Percentiles rank a stretch among this genome's conserved stretches.
Evolutionary conservation across 2,888 invertebrate species (phyloP).

Genomic region (Automeris io): DNA sequence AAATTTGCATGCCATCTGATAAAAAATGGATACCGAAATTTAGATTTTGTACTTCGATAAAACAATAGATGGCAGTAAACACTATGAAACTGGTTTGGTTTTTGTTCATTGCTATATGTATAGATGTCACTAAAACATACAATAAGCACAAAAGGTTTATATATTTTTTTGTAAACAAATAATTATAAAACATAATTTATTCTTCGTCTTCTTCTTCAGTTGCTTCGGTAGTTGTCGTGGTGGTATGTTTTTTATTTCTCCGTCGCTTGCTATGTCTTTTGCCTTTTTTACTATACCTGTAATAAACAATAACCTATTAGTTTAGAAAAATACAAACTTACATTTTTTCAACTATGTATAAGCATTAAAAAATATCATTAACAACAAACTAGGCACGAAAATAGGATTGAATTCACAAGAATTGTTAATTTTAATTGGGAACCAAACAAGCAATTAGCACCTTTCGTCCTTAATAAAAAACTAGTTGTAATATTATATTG

Average conservation of each 20-base stretch:
- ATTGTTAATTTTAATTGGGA: too few relatives aligned
- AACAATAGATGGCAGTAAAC: constrained; percentile 2
- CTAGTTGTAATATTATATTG: too few relatives aligned
- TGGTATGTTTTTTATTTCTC: constrained; percentile 30
- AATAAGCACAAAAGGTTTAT: background rate
- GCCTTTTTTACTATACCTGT: constrained; percentile 28
- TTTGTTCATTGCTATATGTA: background rate
- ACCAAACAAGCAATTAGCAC: too few relatives aligned
- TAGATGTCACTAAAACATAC: constrained; percentile 9
- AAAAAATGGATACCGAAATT: background rate
- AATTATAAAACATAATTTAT: constrained; percentile 6
- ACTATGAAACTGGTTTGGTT: background rate
- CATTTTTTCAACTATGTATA: too few relatives aligned
- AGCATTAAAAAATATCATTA: constrained; percentile 1
- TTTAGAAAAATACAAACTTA: constrained; percentile 5
- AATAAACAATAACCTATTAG: constrained; percentile 5
- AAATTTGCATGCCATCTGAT: background rate
- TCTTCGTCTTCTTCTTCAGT: constrained; percentile 37
- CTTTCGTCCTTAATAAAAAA: too few relatives aligned
- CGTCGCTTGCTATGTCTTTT: constrained; percentile 41
- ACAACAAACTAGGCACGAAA: too few relatives aligned
- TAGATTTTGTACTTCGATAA: background rate
- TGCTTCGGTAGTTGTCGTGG: constrained; percentile 34
- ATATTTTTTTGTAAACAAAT: background rate
- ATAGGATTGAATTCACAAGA: too few relatives aligned